A percentile compares a stretch with the other conserved stretches of the same genome.
Evolutionary conservation across 1,140 invertebrate genomes (phyloP).

Genomic region (Whitmania pigra): DNA sequence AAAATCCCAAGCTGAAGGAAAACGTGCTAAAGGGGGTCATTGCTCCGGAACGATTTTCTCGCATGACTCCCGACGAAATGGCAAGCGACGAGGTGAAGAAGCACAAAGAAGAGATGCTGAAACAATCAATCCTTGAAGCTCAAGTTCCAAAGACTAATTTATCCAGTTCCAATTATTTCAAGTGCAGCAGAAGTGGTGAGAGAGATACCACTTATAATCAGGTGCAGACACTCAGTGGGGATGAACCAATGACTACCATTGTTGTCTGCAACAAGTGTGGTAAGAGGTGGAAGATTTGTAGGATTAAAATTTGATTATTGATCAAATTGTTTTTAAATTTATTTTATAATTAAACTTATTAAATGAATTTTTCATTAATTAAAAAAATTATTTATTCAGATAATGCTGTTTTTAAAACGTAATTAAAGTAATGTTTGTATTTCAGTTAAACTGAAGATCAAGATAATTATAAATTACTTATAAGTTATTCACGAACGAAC

Average conservation of each 20-base stretch:
- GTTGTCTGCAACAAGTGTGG: constrained; percentile 94
- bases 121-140: constrained; percentile 95
- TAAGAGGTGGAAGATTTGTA: constrained; percentile 78
- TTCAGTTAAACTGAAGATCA: no score
- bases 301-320: no score
- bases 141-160: constrained; percentile 76
- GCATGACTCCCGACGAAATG: constrained; percentile 98
- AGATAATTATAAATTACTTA: no score
- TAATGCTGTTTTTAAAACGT: no score
- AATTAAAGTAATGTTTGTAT: no score
- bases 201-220: constrained; percentile 86
- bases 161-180: constrained; percentile 86
- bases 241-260: constrained; percentile 99
- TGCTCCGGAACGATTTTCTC: constrained; percentile 66
- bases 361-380: no score
- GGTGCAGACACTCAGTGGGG: constrained; percentile 91
- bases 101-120: constrained; percentile 81
- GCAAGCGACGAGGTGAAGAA: constrained; percentile 95
- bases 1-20: constrained; percentile 83
- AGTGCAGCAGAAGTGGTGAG: constrained; percentile 63
- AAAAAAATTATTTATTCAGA: no score
- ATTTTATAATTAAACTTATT: no score
- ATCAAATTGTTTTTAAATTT: no score
- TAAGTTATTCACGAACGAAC: no score
- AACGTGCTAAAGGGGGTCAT: constrained; percentile 86